phyloP scores from a whole-genome alignment of 2,888 invertebrate genomes.

The Drosophila birchii region DNA sequence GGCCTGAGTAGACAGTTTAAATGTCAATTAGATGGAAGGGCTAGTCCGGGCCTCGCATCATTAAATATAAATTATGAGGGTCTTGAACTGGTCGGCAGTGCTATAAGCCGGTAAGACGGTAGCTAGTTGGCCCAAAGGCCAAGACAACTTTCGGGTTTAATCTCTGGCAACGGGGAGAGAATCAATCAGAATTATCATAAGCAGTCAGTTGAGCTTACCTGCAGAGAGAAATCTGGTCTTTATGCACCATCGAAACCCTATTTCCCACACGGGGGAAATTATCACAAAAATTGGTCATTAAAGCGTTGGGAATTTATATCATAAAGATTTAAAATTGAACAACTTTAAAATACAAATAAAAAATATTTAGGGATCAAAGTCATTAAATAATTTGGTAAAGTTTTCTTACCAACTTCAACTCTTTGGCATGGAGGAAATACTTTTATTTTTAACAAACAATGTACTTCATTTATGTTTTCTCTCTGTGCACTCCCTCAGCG shows the following conservation, averaged over 20 bases:
- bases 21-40: constrained; percentile 69
- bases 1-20: constrained; percentile 69
- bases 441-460: background rate
- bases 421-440: too few relatives aligned
- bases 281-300: background rate
- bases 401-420: too few relatives aligned
- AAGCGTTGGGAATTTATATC: background rate
- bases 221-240: constrained; percentile 5
- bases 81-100: constrained; percentile 33
- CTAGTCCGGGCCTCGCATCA: constrained; percentile 56
- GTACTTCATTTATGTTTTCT: background rate
- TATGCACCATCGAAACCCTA: background rate
- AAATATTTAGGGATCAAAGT: background rate
- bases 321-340: background rate
- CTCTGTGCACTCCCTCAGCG: background rate
- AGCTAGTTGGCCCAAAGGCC: constrained; percentile 51
- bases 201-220: constrained; percentile 1
- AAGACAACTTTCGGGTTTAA: constrained; percentile 23
- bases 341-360: too few relatives aligned
- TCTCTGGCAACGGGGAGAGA: constrained; percentile 19
- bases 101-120: constrained; percentile 53
- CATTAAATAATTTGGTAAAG: background rate
- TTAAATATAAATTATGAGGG: constrained; percentile 78
- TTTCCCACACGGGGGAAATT: constrained; percentile 1
- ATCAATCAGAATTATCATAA: constrained; percentile 50